phyloP scores from a whole-genome alignment of 2,888 invertebrate genomes.

The Ophion ventricosus region DNA sequence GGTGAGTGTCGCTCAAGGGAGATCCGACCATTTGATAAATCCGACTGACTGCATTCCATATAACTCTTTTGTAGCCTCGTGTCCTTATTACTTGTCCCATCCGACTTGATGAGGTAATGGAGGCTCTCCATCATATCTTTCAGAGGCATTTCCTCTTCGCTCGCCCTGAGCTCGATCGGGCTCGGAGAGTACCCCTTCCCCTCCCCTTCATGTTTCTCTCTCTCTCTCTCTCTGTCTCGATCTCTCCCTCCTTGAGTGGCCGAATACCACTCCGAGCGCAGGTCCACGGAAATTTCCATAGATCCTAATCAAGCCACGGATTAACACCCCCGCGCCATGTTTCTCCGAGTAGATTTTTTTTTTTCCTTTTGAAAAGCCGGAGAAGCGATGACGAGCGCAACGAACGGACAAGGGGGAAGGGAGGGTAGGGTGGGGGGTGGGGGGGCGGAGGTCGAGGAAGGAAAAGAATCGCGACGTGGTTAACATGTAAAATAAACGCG shows the following conservation, averaged over 20 bases:
- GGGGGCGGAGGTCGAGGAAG: conserved; percentile 2
- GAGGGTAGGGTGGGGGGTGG: neutral
- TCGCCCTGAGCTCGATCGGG: conserved; percentile 46
- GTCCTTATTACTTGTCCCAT: conserved; percentile 78
- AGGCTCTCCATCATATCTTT: conserved; percentile 76
- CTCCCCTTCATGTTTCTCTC: conserved; percentile 9
- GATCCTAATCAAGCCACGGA: neutral
- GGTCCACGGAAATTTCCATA: conserved; percentile 60
- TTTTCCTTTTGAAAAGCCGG: neutral
- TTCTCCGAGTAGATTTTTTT: neutral
- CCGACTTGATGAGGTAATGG: conserved; percentile 80
- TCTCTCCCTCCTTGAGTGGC: conserved; percentile 54
- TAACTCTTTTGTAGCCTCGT: conserved; percentile 75
- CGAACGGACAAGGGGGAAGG: neutral
- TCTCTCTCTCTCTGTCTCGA: conserved; percentile 32
- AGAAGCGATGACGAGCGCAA: neutral
- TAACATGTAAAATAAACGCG: conserved; percentile 58
- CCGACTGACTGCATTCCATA: conserved; percentile 42
- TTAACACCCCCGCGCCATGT: neutral
- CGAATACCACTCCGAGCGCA: conserved; percentile 10
- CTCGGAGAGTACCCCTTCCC: conserved; percentile 36
- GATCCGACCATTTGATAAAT: conserved; percentile 52
- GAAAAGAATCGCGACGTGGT: conserved; percentile 29
- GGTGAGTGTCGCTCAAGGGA: conserved; percentile 16
- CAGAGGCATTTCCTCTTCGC: conserved; percentile 75